phyloP scores from a whole-genome alignment of 2,888 invertebrate species.

The Anthophora plumipes region DNA sequence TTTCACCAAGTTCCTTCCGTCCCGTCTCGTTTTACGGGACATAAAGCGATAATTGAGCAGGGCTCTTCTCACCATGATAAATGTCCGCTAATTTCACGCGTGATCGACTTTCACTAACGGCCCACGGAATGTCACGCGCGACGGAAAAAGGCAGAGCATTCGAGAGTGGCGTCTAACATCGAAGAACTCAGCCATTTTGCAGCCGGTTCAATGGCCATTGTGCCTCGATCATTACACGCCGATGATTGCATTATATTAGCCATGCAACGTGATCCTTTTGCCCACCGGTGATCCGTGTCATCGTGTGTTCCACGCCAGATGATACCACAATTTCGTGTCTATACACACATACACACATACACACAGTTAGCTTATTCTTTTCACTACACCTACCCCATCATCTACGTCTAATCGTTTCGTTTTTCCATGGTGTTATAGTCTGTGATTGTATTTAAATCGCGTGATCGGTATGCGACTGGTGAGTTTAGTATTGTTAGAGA shows the following conservation, averaged over 20 bases:
- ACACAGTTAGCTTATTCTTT: conserved; percentile 34
- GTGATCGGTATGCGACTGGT: conserved; percentile 12
- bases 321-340: conserved; percentile 33
- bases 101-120: conserved; percentile 83
- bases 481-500: background rate
- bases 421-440: background rate
- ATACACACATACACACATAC: too few species aligned
- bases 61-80: conserved; percentile 60
- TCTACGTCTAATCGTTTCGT: background rate
- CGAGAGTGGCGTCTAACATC: background rate
- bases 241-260: conserved; percentile 81
- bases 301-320: conserved; percentile 54
- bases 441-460: conserved; percentile 16
- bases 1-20: background rate
- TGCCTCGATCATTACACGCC: conserved; percentile 74
- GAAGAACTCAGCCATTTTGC: conserved; percentile 65
- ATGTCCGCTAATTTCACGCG: conserved; percentile 83
- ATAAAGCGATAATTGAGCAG: conserved; percentile 59
- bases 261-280: conserved; percentile 77
- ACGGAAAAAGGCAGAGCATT: conserved; percentile 68
- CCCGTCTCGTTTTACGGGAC: conserved; percentile 58
- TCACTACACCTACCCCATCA: background rate
- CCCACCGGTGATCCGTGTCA: conserved; percentile 78
- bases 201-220: conserved; percentile 63
- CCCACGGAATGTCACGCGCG: conserved; percentile 48